Evolutionary conservation across 2,888 invertebrate genomes (phyloP), one percentile per base, ranked within the genome.

Genomic region (Hoplodrina ambigua): DNA sequence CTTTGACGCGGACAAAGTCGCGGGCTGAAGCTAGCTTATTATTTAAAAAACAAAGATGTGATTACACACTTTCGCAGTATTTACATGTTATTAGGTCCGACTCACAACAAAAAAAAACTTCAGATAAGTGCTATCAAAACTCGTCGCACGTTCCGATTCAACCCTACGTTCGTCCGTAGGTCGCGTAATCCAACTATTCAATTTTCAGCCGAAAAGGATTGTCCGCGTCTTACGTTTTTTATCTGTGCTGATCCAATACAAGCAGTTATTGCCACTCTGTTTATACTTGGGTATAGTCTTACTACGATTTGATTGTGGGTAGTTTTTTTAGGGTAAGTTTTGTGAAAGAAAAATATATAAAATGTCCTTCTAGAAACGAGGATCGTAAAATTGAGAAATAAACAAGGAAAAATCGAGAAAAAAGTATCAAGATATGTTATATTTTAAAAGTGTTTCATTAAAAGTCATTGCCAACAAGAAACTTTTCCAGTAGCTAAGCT

Each of bases 111-210:
- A 44, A 44, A 44, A 44, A 15, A 44, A 44, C 44, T 44, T 44
- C 15, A 3, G 15, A 15, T 15, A 44, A 44, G 44, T 44, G 15
- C 44, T 49, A 55, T 20, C 1, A 54, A 58, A 41, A 37, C 0
- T 33, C 17, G 7, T 10, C 1, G 2, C 8, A 46, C 25, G 25
- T n/a, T 30, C n/a, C 5, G 67, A 46, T 84, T 20, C 91, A 91
- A 64, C 92, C 91, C 92, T 91, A 8, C 68, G 61, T 30, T 69
- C 81, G 65, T 86, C 89, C 90, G 89, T 82, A 89, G 89, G 90
- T 91, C 92, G 86, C 89, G 88, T 95, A 96, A 96, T 96, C 95
- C 95, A 93, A 94, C 94, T 94, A 95, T 95, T 94, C 94, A 95
- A 96, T 95, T 95, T 94, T 92, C 92, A 92, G 91, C 84, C 91